Conservation (phyloP, 2,888 invertebrate species). For the Agrochola lota region DNA sequence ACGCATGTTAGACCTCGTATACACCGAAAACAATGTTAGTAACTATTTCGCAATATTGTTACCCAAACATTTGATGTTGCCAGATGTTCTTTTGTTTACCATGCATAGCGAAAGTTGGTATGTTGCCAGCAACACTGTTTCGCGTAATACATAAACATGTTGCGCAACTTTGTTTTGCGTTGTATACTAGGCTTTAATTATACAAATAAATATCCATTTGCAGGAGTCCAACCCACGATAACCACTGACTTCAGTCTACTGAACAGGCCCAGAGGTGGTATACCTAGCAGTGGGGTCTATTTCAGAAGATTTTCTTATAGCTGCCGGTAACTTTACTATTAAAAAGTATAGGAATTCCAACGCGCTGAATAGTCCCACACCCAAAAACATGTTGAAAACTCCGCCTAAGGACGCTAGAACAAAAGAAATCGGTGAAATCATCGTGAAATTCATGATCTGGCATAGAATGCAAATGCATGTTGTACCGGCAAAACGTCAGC, state of each 20-base stretch:
- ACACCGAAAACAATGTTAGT: neutral
- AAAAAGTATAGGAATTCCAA: constrained; percentile 80
- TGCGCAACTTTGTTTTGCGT: neutral
- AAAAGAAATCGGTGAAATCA: constrained; percentile 19
- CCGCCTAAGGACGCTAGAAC: constrained; percentile 86
- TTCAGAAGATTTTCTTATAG: constrained; percentile 66
- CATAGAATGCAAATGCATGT: neutral
- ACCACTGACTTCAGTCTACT: constrained; percentile 2
- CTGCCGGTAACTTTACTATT: constrained; percentile 71
- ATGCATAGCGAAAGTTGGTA: neutral
- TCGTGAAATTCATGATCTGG: too few relatives aligned
- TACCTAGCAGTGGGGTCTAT: constrained; percentile 29
- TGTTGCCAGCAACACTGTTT: neutral
- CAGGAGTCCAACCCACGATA: neutral
- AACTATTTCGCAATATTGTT: too few relatives aligned
- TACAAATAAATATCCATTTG: neutral
- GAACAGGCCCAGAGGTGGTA: neutral
- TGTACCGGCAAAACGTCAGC: too few relatives aligned
- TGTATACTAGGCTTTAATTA: neutral
- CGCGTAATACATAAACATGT: neutral
- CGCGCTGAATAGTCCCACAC: constrained; percentile 85
- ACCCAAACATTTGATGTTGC: neutral
- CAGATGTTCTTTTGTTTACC: neutral
- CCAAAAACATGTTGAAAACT: constrained; percentile 88
- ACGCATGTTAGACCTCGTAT: neutral